These are phyloP conservation scores for Caenorhabditis latens DNA, from an alignment of 1,140 invertebrate species.

Conservation along the genomic window DNA sequence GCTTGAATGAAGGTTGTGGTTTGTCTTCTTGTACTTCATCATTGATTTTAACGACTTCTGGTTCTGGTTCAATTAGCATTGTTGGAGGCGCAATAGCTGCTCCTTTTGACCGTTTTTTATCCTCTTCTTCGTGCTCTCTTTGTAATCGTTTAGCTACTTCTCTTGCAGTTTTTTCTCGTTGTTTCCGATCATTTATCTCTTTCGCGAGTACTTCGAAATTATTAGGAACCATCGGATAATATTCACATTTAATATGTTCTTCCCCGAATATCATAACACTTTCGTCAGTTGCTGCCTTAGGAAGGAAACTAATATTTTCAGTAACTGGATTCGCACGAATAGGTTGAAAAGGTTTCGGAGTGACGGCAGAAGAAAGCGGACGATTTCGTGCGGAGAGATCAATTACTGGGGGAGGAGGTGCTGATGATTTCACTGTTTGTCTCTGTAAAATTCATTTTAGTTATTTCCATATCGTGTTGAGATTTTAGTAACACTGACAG, in stretches of 20 bases:
- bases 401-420: constrained; percentile 47
- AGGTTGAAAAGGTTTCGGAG: constrained; percentile 37
- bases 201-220: constrained; percentile 72
- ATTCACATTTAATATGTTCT: constrained; percentile 73
- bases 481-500: background rate
- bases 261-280: constrained; percentile 75
- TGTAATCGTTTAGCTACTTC: constrained; percentile 72
- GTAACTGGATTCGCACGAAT: constrained; percentile 57
- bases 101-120: constrained; percentile 70
- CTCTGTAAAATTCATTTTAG: background rate
- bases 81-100: constrained; percentile 75
- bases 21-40: background rate
- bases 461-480: background rate
- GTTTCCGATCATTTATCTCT: constrained; percentile 71
- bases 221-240: constrained; percentile 74
- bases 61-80: constrained; percentile 63
- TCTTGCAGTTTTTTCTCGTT: constrained; percentile 71
- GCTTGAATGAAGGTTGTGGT: constrained; percentile 62
- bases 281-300: constrained; percentile 75
- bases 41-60: constrained; percentile 14
- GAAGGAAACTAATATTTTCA: constrained; percentile 67
- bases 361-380: background rate
- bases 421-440: background rate
- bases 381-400: constrained; percentile 50
- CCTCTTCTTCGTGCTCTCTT: constrained; percentile 73